A percentile compares a stretch with the other conserved stretches of the same genome.
These are phyloP conservation scores for Cyclura pinguis DNA, from an alignment of 2,797 vertebrate species.

Conservation along the genomic window DNA sequence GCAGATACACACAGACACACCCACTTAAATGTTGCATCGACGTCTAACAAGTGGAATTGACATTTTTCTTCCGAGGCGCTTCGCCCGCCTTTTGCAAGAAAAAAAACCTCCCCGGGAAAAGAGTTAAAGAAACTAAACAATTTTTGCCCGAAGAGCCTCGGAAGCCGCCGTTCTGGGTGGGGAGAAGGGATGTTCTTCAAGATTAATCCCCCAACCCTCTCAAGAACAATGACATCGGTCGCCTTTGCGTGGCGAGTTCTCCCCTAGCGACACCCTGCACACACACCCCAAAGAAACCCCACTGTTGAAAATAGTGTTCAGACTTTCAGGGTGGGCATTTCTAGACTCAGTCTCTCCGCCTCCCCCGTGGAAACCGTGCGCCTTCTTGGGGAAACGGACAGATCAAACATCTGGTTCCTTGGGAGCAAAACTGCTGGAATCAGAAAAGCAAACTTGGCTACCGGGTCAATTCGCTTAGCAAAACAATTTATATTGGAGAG, in stretches of 20 bases:
- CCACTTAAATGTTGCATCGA: too few species aligned
- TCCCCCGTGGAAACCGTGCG: conserved; percentile 66
- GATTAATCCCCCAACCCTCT: background rate
- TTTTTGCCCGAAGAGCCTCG: background rate
- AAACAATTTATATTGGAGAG: conserved; percentile 77
- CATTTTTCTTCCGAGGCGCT: background rate
- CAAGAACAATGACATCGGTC: fast-evolving
- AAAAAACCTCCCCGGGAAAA: background rate
- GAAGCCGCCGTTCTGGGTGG: background rate
- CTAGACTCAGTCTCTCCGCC: conserved; percentile 36
- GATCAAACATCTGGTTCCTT: conserved; percentile 81
- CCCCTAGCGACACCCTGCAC: background rate
- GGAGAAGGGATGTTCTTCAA: too few species aligned
- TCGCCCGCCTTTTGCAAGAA: background rate
- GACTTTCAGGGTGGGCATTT: conserved; percentile 51
- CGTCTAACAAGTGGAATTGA: too few species aligned
- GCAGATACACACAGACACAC: too few species aligned
- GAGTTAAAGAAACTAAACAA: background rate
- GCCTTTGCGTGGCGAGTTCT: background rate
- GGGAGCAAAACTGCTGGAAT: conserved; percentile 75
- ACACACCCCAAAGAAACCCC: too few species aligned
- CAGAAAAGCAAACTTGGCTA: conserved; percentile 80
- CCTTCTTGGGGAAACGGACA: conserved; percentile 78
- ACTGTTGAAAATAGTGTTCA: conserved; percentile 11
- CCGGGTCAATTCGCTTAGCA: conserved; percentile 76